Conservation (phyloP, 2,888 invertebrate species). For the Acholoe squamosa region DNA sequence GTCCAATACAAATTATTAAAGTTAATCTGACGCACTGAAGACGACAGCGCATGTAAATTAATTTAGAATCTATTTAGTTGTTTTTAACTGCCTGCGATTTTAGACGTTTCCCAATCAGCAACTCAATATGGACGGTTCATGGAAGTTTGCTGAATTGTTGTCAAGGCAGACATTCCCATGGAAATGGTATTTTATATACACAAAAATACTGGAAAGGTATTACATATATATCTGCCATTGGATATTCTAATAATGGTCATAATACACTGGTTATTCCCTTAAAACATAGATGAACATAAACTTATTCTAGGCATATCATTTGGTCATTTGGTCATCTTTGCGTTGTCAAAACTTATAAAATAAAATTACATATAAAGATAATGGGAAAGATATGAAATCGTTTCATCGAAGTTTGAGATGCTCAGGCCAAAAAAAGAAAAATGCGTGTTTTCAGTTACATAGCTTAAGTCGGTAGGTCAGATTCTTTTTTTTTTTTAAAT, state of each 20-base stretch:
- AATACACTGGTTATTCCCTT: too few species aligned
- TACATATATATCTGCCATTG: not conserved
- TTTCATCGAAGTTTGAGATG: too few species aligned
- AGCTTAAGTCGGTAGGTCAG: too few species aligned
- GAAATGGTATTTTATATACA: not conserved
- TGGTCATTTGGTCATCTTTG: too few species aligned
- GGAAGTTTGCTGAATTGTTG: not conserved
- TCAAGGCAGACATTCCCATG: not conserved
- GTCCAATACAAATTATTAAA: constrained; percentile 28
- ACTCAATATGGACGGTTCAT: not conserved
- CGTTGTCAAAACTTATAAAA: too few species aligned
- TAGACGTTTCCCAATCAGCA: not conserved
- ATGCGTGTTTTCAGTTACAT: too few species aligned
- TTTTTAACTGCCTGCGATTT: constrained; percentile 4
- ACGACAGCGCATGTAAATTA: constrained; percentile 7
- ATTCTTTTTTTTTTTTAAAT: too few species aligned
- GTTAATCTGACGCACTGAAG: constrained; percentile 21
- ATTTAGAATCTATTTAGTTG: not conserved
- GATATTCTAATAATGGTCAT: not conserved
- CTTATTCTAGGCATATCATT: too few species aligned
- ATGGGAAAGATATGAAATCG: too few species aligned
- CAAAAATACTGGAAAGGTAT: not conserved
- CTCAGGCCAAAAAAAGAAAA: too few species aligned
- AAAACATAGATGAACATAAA: too few species aligned
- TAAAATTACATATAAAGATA: too few species aligned